Percentiles rank a stretch among this genome's conserved stretches.
phyloP scores from a whole-genome alignment of 2,888 invertebrate genomes.

The Aspidiotus destructor region DNA sequence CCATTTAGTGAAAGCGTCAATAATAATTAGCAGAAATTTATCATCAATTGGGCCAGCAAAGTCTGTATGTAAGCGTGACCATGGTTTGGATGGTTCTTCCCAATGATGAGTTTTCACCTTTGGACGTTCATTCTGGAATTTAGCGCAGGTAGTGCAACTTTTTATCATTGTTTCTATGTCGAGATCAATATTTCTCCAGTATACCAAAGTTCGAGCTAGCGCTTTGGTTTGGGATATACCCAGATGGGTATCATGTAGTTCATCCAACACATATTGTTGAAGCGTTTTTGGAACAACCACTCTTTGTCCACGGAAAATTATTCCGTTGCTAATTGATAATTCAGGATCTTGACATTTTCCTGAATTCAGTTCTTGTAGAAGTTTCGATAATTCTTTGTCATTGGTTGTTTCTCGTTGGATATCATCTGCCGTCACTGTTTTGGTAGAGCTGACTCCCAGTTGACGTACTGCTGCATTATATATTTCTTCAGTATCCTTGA shows the following conservation, averaged over 20 bases:
- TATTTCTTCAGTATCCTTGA: not conserved
- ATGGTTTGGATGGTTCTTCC: slow-evolving; percentile 37
- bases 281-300: slow-evolving; percentile 34
- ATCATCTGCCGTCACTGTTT: slow-evolving; percentile 9
- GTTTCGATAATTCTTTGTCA: not conserved
- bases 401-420: slow-evolving; percentile 24
- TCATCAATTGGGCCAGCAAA: slow-evolving; percentile 37
- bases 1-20: slow-evolving; percentile 39
- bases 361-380: slow-evolving; percentile 6
- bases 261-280: slow-evolving; percentile 35
- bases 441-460: not conserved
- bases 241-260: slow-evolving; percentile 38
- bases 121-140: slow-evolving; percentile 20
- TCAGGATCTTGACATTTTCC: slow-evolving; percentile 12
- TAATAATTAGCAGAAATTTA: slow-evolving; percentile 35
- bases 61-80: slow-evolving; percentile 39
- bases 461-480: not conserved
- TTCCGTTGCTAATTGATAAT: slow-evolving; percentile 27
- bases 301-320: slow-evolving; percentile 31
- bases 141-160: slow-evolving; percentile 33
- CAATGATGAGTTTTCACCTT: slow-evolving; percentile 38
- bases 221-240: slow-evolving; percentile 39
- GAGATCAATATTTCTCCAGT: slow-evolving; percentile 38
- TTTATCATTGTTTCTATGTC: slow-evolving; percentile 37
- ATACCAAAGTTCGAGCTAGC: slow-evolving; percentile 37